phyloP scores from a whole-genome alignment of 1,140 invertebrate genomes.

The Heliconius melpomene region DNA sequence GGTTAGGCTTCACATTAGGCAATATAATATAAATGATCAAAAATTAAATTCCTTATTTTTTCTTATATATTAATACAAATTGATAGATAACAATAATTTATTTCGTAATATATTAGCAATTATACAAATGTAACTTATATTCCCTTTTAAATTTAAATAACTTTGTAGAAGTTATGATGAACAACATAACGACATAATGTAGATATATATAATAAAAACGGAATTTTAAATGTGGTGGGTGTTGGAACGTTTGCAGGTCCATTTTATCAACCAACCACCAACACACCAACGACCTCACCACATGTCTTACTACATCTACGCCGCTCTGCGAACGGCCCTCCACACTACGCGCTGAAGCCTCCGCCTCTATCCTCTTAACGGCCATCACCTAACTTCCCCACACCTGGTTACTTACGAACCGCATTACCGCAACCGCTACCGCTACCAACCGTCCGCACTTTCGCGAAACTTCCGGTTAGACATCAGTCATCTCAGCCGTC shows the following conservation, averaged over 20 bases:
- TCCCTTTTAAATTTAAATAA: background rate
- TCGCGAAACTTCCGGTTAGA: constrained; percentile 65
- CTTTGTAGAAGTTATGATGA: constrained; percentile 2
- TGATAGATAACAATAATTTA: background rate
- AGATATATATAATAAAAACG: constrained; percentile 43
- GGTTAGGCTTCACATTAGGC: background rate
- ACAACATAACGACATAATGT: background rate
- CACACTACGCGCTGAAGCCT: constrained; percentile 73
- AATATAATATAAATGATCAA: background rate
- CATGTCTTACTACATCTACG: constrained; percentile 77
- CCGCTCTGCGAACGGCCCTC: constrained; percentile 70
- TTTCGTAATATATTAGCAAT: background rate
- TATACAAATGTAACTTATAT: background rate
- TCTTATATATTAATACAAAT: background rate
- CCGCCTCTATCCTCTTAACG: constrained; percentile 64
- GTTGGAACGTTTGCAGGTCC: constrained; percentile 81
- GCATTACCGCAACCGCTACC: constrained; percentile 59
- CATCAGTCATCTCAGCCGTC: constrained; percentile 62
- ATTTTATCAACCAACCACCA: constrained; percentile 81
- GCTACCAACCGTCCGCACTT: constrained; percentile 58
- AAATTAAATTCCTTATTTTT: no score
- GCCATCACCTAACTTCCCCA: constrained; percentile 63
- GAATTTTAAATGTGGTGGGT: constrained; percentile 79
- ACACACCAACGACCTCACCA: constrained; percentile 79
- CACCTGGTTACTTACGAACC: constrained; percentile 42